Evolutionary conservation across 2,888 invertebrate genomes (phyloP).

Genomic region (Agriopis leucophaearia): DNA sequence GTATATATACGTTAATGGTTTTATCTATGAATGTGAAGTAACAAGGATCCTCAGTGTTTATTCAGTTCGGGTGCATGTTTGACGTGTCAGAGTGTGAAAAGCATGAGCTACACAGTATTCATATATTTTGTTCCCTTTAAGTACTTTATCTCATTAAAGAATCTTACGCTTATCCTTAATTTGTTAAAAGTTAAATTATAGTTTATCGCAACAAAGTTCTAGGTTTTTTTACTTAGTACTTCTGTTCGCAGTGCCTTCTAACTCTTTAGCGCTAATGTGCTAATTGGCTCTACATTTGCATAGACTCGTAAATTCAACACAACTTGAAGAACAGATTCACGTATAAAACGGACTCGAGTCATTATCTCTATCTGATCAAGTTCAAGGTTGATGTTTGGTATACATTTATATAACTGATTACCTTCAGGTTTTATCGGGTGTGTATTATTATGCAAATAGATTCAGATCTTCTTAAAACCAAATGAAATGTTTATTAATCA

Average conservation of each 20-base stretch:
- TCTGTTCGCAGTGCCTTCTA: not conserved
- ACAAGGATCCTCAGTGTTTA: constrained; percentile 15
- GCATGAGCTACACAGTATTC: not conserved
- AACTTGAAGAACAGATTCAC: constrained; percentile 1
- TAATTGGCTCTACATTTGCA: constrained; percentile 37
- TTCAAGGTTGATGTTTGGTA: constrained; percentile 14
- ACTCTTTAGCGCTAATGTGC: constrained; percentile 35
- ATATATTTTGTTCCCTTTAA: not conserved
- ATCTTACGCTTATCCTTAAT: not conserved
- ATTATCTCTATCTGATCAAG: constrained; percentile 3
- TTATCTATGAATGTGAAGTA: not conserved
- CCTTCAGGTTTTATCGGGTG: not conserved
- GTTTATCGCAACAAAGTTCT: not conserved
- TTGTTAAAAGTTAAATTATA: not conserved
- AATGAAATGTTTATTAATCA: not conserved
- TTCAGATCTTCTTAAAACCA: no score
- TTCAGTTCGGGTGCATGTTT: constrained; percentile 22
- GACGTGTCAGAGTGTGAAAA: constrained; percentile 16
- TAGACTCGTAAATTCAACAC: constrained; percentile 18
- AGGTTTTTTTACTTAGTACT: not conserved
- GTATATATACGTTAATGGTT: constrained; percentile 2
- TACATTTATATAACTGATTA: constrained; percentile 12
- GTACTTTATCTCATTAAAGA: constrained; percentile 7
- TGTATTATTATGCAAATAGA: not conserved
- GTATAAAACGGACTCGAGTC: constrained; percentile 8